These are phyloP conservation scores for Sebastolobus alascanus DNA, from an alignment of 2,797 vertebrate species.

Conservation along the genomic window DNA sequence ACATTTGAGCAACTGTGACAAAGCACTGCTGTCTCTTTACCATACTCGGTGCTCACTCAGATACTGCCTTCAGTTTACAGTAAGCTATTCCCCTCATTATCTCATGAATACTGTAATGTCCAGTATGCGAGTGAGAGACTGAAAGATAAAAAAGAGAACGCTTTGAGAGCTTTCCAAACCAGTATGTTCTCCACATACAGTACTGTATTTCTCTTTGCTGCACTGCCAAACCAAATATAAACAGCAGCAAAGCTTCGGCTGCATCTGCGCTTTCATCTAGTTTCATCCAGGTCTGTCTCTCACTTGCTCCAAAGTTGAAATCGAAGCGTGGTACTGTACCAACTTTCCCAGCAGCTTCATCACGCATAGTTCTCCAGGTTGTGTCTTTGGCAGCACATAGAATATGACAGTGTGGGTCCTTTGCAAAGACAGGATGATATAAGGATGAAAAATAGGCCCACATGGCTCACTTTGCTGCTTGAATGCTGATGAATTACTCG, in stretches of 20 bases:
- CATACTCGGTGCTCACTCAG: background rate
- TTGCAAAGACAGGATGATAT: slow-evolving; percentile 14
- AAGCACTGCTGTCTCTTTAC: background rate
- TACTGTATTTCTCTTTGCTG: background rate
- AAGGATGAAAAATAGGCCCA: slow-evolving; percentile 9
- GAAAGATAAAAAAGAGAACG: background rate
- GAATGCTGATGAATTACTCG: slow-evolving; percentile 7
- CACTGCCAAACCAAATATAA: background rate
- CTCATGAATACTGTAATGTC: background rate
- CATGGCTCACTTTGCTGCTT: slow-evolving; percentile 12
- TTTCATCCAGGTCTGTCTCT: slow-evolving; percentile 5
- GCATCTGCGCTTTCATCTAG: background rate
- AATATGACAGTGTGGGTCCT: background rate
- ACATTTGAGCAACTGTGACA: background rate
- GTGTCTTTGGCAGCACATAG: slow-evolving; percentile 11
- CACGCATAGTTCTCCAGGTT: background rate
- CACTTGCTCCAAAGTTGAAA: background rate
- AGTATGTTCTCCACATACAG: background rate
- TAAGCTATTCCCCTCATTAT: background rate
- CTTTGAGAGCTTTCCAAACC: background rate
- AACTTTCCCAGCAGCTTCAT: background rate
- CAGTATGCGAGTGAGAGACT: background rate
- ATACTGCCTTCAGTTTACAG: background rate
- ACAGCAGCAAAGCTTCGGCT: background rate
- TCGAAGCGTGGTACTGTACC: background rate